Evolutionary conservation across 2,888 invertebrate genomes (phyloP), one percentile per base, ranked within the genome.

Genomic region (Bhutanitis thaidina): DNA sequence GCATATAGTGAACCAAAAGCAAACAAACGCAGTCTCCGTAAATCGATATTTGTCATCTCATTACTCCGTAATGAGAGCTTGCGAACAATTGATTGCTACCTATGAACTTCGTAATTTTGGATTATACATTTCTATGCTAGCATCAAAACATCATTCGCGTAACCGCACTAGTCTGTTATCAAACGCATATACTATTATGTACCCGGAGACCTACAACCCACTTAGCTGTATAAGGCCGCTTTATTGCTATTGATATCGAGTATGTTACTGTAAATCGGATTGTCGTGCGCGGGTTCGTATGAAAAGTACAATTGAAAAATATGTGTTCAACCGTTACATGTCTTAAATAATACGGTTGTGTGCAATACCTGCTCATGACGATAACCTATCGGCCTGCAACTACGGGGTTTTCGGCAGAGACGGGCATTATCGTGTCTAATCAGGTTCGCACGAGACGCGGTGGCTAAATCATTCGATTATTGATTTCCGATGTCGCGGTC

Each of bases 391-490:
- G 82, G n/a, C 34, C 34, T 10, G 70, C 75, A 71, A 29, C 1
- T 40, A 20, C 71, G 60, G 8, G 27, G 64, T 67, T 64, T 74
- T 70, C 67, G 71, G 75, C 78, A 13, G 27, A 20, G 81, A 80
- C 71, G 69, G 71, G 77, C 78, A 80, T 74, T 85, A 86, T 88
- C 87, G 85, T 84, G 80, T 82, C 87, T 84, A 87, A 88, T 89
- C 88, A 82, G 84, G 84, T 87, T 87, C 87, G 87, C 87, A 89
- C 86, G 88, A 85, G 87, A 85, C 78, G 82, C 88, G 74, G 87
- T 87, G 88, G 88, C 88, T 86, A 85, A 88, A 88, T 88, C 86
- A 87, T 86, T 74, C 87, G 85, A 84, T 89, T 89, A 89, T 88
- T 89, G 89, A 89, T 88, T 88, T 87, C 84, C 82, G 77, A 87